Conservation (phyloP, 2,797 vertebrate species). For the Hoplostethus atlanticus region DNA sequence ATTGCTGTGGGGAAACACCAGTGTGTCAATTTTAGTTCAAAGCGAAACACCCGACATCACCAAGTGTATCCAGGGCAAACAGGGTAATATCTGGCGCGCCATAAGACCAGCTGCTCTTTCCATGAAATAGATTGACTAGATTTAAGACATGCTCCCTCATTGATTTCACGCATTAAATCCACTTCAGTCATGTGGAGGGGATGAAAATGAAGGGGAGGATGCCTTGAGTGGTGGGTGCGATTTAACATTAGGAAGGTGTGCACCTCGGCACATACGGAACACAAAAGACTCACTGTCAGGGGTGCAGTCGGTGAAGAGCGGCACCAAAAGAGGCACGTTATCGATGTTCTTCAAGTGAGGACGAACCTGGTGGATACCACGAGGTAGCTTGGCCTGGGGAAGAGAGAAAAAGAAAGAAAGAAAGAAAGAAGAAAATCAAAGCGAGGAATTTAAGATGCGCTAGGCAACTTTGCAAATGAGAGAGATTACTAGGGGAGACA, state of each 20-base stretch:
- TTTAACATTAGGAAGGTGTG: too few relatives aligned
- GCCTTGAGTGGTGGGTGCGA: too few relatives aligned
- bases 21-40: background rate
- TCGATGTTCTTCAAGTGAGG: slow-evolving; percentile 99
- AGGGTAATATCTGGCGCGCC: too few relatives aligned
- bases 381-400: slow-evolving; percentile 95
- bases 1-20: slow-evolving; percentile 86
- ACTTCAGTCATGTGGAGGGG: background rate
- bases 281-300: slow-evolving; percentile 91
- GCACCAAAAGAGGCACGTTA: slow-evolving; percentile 97
- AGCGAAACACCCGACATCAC: background rate
- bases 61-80: background rate
- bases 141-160: background rate
- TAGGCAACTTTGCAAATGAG: too few relatives aligned
- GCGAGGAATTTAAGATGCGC: too few relatives aligned
- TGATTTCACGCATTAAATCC: background rate
- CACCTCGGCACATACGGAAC: background rate
- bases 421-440: background rate
- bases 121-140: background rate
- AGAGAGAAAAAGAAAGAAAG: background rate
- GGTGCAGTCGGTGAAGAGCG: slow-evolving; percentile 98
- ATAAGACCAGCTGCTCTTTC: background rate
- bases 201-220: background rate
- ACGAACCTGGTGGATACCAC: slow-evolving; percentile 98
- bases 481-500: too few relatives aligned